Conservation (phyloP, 2,888 invertebrate genomes). For the Pilophorus perplexus region DNA sequence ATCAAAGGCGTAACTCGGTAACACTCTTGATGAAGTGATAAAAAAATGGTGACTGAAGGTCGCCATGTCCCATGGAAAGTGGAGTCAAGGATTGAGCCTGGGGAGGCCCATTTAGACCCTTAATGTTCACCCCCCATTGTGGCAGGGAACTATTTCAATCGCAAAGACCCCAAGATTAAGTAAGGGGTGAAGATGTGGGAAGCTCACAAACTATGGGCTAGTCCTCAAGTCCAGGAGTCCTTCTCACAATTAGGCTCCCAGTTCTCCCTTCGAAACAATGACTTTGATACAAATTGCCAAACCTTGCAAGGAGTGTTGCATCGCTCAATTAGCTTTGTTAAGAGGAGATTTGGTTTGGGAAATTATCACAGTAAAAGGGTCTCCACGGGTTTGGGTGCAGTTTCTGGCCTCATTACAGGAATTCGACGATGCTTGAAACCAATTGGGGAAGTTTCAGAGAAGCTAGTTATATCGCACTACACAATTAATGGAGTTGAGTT, state of each 20-base stretch:
- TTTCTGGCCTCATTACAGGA: no score
- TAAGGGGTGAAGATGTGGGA: not conserved
- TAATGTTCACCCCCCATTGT: no score
- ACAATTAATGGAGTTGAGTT: no score
- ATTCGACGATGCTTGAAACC: no score
- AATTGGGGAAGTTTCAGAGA: no score
- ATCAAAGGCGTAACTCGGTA: not conserved
- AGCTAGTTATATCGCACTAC: no score
- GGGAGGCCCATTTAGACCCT: not conserved
- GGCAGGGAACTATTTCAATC: not conserved
- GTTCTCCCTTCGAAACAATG: conserved; percentile 24
- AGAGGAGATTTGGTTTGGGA: not conserved
- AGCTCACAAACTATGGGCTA: not conserved
- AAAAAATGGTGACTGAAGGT: not conserved
- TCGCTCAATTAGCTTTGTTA: not conserved
- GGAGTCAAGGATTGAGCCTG: not conserved
- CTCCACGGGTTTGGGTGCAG: no score
- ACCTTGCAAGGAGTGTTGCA: not conserved
- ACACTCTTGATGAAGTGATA: not conserved
- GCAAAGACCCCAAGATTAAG: not conserved
- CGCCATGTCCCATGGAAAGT: not conserved
- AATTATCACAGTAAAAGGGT: not conserved
- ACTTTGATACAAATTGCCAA: conserved; percentile 27
- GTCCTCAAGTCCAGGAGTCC: not conserved
- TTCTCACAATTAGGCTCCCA: conserved; percentile 31